Percentiles rank a stretch among this genome's conserved stretches.
Evolutionary conservation across 1,140 invertebrate species (phyloP).

Genomic region (Micrasema minimum): DNA sequence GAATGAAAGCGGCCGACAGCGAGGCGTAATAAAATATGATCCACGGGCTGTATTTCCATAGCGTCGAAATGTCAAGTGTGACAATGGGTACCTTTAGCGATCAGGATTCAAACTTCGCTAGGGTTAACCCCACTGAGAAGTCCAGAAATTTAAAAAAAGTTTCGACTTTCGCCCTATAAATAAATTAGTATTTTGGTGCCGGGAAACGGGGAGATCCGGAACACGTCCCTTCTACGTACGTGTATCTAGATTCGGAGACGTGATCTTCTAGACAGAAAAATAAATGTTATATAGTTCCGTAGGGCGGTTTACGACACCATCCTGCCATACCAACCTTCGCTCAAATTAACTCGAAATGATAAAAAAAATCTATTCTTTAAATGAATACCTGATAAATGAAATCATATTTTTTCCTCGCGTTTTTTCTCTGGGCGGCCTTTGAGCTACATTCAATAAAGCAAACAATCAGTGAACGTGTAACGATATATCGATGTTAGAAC

Average conservation of each 20-base stretch:
- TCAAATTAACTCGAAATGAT: conserved; percentile 23
- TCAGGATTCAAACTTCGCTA: conserved; percentile 17
- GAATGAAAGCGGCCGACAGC: too few relatives aligned
- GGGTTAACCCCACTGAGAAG: conserved; percentile 1
- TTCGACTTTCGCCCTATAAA: conserved; percentile 32
- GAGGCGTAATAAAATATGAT: not conserved
- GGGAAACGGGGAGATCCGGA: conserved; percentile 21
- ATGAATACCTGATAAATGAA: not conserved
- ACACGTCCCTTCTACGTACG: conserved; percentile 28
- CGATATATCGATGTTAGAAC: too few relatives aligned
- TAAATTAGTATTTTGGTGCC: conserved; percentile 32
- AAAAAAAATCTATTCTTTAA: not conserved
- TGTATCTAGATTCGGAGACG: conserved; percentile 28
- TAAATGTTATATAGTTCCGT: conserved; percentile 28
- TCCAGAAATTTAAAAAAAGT: conserved; percentile 24
- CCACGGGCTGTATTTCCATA: not conserved
- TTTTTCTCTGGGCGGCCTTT: not conserved
- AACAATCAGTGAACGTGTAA: too few relatives aligned
- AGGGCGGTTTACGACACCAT: conserved; percentile 11
- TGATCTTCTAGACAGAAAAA: conserved; percentile 28
- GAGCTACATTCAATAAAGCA: too few relatives aligned
- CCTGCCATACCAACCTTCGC: conserved; percentile 9
- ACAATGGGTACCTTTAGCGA: conserved; percentile 15
- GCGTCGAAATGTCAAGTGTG: conserved; percentile 7
- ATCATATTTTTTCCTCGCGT: not conserved